These are phyloP conservation scores for Melangyna quadrimaculata DNA, from an alignment of 2,888 invertebrate species.

Conservation along the genomic window DNA sequence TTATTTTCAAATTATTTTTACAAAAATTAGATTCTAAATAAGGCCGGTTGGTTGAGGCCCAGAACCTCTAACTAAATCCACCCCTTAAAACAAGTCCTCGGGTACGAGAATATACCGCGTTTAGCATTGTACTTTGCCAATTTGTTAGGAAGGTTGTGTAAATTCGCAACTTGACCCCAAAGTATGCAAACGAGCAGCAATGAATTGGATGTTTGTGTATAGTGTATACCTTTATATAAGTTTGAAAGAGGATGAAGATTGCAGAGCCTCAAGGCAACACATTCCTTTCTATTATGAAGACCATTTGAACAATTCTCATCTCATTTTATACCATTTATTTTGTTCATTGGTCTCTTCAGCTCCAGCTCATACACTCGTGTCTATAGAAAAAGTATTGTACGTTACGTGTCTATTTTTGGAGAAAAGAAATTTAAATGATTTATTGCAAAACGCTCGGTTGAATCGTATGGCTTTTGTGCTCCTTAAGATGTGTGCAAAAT, in stretches of 20 bases:
- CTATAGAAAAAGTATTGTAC: not conserved
- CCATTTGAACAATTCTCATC: slow-evolving; percentile 24
- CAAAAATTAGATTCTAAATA: too few relatives aligned
- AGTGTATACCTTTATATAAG: not conserved
- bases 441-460: slow-evolving; percentile 56
- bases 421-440: slow-evolving; percentile 62
- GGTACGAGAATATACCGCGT: slow-evolving; percentile 35
- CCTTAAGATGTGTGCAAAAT: not conserved
- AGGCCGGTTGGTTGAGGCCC: not conserved
- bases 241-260: slow-evolving; percentile 39
- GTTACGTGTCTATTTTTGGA: slow-evolving; percentile 9
- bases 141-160: slow-evolving; percentile 64
- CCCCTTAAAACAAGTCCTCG: not conserved
- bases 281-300: slow-evolving; percentile 32
- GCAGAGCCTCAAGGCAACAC: slow-evolving; percentile 34
- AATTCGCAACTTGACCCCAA: slow-evolving; percentile 66
- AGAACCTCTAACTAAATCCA: not conserved
- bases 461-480: slow-evolving; percentile 20
- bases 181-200: slow-evolving; percentile 37
- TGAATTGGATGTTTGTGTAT: slow-evolving; percentile 31
- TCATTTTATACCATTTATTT: not conserved
- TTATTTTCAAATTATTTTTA: too few relatives aligned
- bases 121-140: slow-evolving; percentile 61
- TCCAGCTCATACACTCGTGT: not conserved
- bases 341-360: not conserved